These are phyloP conservation scores for Pristionchus pacificus DNA, from an alignment of 1,140 invertebrate species.

Conservation along the genomic window DNA sequence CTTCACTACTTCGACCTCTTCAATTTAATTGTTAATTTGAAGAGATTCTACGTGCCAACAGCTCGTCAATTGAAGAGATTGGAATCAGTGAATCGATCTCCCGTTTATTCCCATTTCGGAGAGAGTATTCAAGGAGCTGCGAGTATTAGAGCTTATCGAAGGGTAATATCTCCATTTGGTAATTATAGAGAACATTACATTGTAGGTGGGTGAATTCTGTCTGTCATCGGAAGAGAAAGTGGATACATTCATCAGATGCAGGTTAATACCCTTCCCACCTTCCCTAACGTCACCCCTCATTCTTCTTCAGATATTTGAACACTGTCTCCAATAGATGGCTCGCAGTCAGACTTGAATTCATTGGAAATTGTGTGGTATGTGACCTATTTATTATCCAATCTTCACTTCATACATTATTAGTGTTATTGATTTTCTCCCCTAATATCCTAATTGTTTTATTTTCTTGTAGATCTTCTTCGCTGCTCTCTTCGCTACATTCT, in stretches of 20 bases:
- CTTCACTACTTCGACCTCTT: too few species aligned
- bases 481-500: constrained; percentile 58
- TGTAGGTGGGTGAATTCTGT: constrained; percentile 34
- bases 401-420: too few species aligned
- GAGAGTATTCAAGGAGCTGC: constrained; percentile 69
- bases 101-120: constrained; percentile 94
- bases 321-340: constrained; percentile 59
- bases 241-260: constrained; percentile 31
- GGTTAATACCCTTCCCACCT: neutral
- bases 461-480: constrained; percentile 59
- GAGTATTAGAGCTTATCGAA: constrained; percentile 2
- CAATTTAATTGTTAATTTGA: constrained; percentile 24
- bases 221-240: constrained; percentile 22
- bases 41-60: constrained; percentile 62
- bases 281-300: neutral
- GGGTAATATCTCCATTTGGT: constrained; percentile 4
- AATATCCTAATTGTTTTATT: too few species aligned
- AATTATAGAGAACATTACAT: neutral
- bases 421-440: too few species aligned
- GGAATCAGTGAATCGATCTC: constrained; percentile 87
- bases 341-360: constrained; percentile 60
- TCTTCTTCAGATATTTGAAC: constrained; percentile 20
- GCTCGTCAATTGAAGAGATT: constrained; percentile 70
- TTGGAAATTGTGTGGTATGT: constrained; percentile 61
- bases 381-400: too few species aligned